Evolutionary conservation across 1,140 invertebrate species (phyloP).

Genomic region (Ladona fulva): DNA sequence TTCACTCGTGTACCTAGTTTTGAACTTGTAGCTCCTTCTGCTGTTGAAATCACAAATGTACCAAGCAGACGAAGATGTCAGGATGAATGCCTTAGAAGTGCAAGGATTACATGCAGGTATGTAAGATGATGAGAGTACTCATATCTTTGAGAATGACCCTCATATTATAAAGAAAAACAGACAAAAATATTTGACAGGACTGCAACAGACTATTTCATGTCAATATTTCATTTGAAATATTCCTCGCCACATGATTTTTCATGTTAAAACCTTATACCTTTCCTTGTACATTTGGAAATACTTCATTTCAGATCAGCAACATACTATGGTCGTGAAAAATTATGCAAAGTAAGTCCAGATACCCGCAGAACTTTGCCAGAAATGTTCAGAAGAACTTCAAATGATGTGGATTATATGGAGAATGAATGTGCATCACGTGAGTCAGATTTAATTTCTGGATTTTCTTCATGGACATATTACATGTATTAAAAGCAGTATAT

Average conservation of each 20-base stretch:
- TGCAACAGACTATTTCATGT: not conserved
- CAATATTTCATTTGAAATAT: not conserved
- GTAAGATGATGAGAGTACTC: not conserved
- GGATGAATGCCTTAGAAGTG: constrained; percentile 36
- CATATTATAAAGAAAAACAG: too few species aligned
- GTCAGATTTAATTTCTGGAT: too few species aligned
- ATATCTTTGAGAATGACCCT: too few species aligned
- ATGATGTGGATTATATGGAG: constrained; percentile 43
- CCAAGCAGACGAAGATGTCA: constrained; percentile 36
- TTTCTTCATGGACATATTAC: too few species aligned
- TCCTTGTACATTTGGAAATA: not conserved
- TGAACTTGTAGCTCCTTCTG: constrained; percentile 35
- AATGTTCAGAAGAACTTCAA: constrained; percentile 32
- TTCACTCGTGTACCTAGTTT: constrained; percentile 41
- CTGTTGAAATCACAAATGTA: constrained; percentile 34
- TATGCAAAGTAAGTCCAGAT: constrained; percentile 39
- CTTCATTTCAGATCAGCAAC: constrained; percentile 34
- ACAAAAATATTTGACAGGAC: not conserved
- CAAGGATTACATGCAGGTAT: constrained; percentile 35
- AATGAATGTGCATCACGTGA: constrained; percentile 43
- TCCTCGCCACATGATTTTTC: not conserved
- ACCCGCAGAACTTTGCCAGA: constrained; percentile 37
- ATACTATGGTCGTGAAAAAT: constrained; percentile 33
- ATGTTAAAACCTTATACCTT: too few species aligned
- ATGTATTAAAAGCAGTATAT: too few species aligned